Evolutionary conservation across 1,140 invertebrate species (phyloP), one percentile per base, ranked within the genome.

Genomic region (Tenebrio molitor): DNA sequence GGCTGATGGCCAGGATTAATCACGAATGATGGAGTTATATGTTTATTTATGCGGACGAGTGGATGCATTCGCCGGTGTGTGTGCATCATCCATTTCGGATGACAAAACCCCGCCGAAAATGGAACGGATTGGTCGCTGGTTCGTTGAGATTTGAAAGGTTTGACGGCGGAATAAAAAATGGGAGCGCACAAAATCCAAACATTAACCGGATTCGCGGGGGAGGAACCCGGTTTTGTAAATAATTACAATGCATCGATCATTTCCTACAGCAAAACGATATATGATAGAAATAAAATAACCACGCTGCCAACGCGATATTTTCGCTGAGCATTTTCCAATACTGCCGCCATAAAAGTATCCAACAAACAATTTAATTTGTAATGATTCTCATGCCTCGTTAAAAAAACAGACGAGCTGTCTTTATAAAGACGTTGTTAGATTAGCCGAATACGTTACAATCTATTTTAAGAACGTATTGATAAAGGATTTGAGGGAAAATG

Each of bases 1-100:
- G 36, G 7, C 36, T 58, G 23, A 58, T 58, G 50, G 19, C 25
- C n/a, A 23, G 50, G 50, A 29, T 58, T 58, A 58, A 58, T 29
- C 23, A 29, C 50, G 50, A 58, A 58, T 58, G 50, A 58, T 58
- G 50, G 23, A 58, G 15, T 29, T 58, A 29, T 29, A 58, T 23
- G 21, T 29, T 58, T 58, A 58, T 58, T 58, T 58, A 58, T 58
- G 23, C 50, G 16, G 15, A 21, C 44, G 44, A 21, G 17, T 21
- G 50, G 23, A 58, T 58, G 50, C 50, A 29, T 15, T 41, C 42
- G 42, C 16, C 16, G 36, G n/a, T n/a, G n/a, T n/a, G n/a, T n/a
- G n/a, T n/a, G n/a, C n/a, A 41, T 41, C 12, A 41, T 41, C 12
- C 36, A 7, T 41, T n/a, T 41, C n/a, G n/a, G n/a, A 4, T 41